phyloP scores from a whole-genome alignment of 2,797 vertebrate species.

The Acipenser ruthenus region DNA sequence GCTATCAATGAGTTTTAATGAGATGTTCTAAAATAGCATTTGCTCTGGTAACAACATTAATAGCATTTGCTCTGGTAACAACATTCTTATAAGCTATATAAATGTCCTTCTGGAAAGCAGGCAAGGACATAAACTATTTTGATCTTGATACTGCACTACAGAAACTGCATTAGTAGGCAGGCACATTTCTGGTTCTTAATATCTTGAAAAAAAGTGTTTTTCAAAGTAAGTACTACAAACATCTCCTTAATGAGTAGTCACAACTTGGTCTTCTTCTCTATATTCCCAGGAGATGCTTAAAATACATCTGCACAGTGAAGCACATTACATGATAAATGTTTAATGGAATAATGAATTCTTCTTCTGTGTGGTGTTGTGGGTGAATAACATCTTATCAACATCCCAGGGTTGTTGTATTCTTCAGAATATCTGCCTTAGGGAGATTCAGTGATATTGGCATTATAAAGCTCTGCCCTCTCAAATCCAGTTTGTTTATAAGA shows the following conservation, averaged over 20 bases:
- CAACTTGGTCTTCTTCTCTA: not conserved
- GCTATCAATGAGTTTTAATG: constrained; percentile 4
- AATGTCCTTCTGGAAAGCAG: constrained; percentile 4
- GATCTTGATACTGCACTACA: not conserved
- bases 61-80: not conserved
- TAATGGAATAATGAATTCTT: not conserved
- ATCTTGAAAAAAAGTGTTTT: not conserved
- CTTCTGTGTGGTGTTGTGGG: constrained; percentile 18
- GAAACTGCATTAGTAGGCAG: not conserved
- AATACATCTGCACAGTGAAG: not conserved
- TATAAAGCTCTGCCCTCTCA: constrained; percentile 49
- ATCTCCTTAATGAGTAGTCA: not conserved
- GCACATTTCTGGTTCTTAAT: not conserved
- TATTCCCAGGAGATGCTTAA: not conserved
- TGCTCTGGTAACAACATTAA: not conserved
- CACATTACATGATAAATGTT: not conserved
- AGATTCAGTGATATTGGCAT: constrained; percentile 43
- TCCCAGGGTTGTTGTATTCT: constrained; percentile 34
- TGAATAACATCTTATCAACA: constrained; percentile 38
- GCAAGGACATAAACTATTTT: constrained; percentile 1
- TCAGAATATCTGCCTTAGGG: constrained; percentile 32
- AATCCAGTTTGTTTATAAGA: constrained; percentile 50
- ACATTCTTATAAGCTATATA: not conserved
- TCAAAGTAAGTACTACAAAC: not conserved
- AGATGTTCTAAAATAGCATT: constrained; percentile 1